Evolutionary conservation across 2,113 vertebrate genomes (phyloP), one percentile per base, ranked within the genome.

Genomic region (Xenus cinereus): DNA sequence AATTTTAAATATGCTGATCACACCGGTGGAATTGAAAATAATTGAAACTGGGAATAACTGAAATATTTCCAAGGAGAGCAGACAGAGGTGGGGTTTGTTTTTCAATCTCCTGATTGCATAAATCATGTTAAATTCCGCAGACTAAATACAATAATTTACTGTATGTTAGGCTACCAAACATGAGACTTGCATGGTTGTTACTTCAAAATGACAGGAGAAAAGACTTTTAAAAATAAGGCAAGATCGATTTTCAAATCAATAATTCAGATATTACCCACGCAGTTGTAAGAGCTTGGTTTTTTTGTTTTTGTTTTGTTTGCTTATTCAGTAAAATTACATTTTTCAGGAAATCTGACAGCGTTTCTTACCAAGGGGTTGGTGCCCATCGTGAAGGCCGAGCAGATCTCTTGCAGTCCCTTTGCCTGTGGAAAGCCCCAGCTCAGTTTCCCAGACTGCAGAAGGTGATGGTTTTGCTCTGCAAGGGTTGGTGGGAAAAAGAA

Each of bases 1-100:
- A 97, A 97, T 98, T 98, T 97, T 98, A 98, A 98, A 96, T 95
- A 96, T 66, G 92, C 89, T 95, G 95, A 98, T 98, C 94, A 90
- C 91, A 91, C 66, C 60, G 84, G 80, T 89, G 92, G 96, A 93
- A 95, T 69, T n/a, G 84, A 87, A 94, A 97, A 89, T 97, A 96
- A 97, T 91, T 97, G 96, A 86, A 94, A 91, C 15, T 14, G 89
- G 86, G 59, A 93, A 96, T 93, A 97, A 59, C 91, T 95, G 67
- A 80, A 83, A 90, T 60, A 71, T 74, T 94, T 94, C 64, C 84
- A 88, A 82, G 83, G 91, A 80, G 75, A 68, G 28, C 54, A 66
- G 69, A 77, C 69, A 84, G 74, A 75, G 87, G 23, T 81, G 84
- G 73, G 78, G 79, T 68, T 87, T 94, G 78, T 78, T 88, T 89